phyloP scores from a whole-genome alignment of 1,140 invertebrate genomes.

The Drosophila paulistorum region DNA sequence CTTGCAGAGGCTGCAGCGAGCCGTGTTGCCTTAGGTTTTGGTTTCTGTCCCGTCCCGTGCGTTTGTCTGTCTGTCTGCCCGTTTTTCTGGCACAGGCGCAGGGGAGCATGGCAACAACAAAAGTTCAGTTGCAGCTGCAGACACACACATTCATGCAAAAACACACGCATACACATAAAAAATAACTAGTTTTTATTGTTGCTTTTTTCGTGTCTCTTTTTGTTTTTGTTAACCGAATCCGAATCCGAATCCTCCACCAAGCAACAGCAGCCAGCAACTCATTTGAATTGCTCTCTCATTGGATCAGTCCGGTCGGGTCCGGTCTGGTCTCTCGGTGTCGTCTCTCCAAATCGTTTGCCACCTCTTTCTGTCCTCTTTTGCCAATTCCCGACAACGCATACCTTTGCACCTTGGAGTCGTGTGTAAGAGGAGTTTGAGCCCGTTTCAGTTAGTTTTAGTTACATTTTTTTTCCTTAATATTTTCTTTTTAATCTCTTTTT shows the following conservation, averaged over 20 bases:
- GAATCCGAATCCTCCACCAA: conserved; percentile 51
- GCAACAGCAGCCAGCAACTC: conserved; percentile 18
- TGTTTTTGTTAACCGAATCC: conserved; percentile 28
- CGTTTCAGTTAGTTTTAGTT: conserved; percentile 1
- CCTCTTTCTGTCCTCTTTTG: neutral
- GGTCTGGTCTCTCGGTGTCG: conserved; percentile 38
- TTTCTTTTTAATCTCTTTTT: neutral
- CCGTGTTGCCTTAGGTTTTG: conserved; percentile 9
- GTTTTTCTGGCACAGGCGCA: conserved; percentile 12
- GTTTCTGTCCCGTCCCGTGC: neutral
- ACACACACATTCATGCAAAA: conserved; percentile 1
- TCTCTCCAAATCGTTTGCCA: conserved; percentile 41
- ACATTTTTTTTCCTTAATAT: neutral
- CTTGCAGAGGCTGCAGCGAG: neutral
- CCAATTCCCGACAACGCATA: neutral
- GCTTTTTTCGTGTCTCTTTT: conserved; percentile 13
- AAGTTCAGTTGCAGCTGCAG: conserved; percentile 18
- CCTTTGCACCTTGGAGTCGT: neutral
- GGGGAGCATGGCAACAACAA: conserved; percentile 12
- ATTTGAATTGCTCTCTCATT: conserved; percentile 54
- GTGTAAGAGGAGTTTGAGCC: neutral
- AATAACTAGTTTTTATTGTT: conserved; percentile 12
- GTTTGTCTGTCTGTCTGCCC: neutral
- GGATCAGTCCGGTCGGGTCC: conserved; percentile 12
- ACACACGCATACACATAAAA: conserved; percentile 7